Evolutionary conservation across 2,797 vertebrate species (phyloP).

Genomic region (Ammospiza maritima): DNA sequence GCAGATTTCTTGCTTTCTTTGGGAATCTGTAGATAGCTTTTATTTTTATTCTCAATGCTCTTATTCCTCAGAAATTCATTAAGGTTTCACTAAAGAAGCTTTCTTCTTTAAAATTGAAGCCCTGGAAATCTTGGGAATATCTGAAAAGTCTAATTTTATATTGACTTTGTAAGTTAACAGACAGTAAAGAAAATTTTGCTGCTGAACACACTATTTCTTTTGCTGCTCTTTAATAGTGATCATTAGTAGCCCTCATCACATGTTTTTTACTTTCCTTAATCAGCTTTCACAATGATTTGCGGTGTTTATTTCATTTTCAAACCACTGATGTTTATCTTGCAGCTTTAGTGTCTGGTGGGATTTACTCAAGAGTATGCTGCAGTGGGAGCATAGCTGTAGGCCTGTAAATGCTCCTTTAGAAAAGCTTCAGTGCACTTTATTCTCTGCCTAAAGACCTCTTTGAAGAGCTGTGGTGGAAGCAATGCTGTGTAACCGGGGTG

Average conservation of each 20-base stretch:
- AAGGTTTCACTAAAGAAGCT: background rate
- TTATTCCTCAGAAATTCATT: background rate
- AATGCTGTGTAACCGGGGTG: fast-evolving
- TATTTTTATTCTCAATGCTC: background rate
- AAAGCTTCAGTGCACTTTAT: background rate
- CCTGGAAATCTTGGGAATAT: background rate
- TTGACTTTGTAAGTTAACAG: background rate
- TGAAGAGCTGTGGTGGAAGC: background rate
- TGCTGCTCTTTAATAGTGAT: background rate
- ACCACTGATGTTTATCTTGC: background rate
- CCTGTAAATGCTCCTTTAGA: background rate
- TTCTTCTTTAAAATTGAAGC: background rate
- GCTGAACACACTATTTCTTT: background rate
- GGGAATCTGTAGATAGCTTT: background rate
- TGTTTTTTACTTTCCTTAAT: slow-evolving; percentile 22
- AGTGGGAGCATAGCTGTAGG: background rate
- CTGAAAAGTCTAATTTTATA: background rate
- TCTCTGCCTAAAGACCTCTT: background rate
- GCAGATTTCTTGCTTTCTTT: background rate
- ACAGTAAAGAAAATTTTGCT: background rate
- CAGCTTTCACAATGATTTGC: slow-evolving; percentile 37
- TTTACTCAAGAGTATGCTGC: background rate
- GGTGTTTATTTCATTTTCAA: slow-evolving; percentile 36
- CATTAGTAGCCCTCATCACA: background rate
- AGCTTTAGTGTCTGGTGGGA: slow-evolving; percentile 4